Conservation (phyloP, 2,797 vertebrate species). For the Pangasius djambal region DNA sequence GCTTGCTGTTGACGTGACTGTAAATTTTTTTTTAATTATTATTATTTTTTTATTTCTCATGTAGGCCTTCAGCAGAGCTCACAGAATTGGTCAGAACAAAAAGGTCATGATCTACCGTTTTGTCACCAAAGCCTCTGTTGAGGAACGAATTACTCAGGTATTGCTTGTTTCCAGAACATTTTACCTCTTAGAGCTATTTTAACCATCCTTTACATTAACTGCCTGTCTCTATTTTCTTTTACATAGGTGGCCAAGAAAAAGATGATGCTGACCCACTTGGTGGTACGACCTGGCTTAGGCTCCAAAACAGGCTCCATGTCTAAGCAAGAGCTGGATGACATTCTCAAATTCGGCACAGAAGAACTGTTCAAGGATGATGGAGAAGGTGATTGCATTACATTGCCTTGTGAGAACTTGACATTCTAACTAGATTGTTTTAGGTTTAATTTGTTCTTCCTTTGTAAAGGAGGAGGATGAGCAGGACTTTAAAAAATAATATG, state of each 20-base stretch:
- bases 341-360: constrained; percentile 97
- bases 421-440: neutral
- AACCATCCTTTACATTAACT: neutral
- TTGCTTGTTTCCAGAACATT: neutral
- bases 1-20: neutral
- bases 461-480: neutral
- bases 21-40: neutral
- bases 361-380: constrained; percentile 92
- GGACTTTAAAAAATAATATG: neutral
- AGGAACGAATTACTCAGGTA: constrained; percentile 93
- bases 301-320: constrained; percentile 99
- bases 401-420: neutral
- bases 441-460: neutral
- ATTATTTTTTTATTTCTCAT: neutral
- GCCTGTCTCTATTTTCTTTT: neutral
- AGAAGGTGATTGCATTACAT: constrained; percentile 37
- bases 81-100: constrained; percentile 96
- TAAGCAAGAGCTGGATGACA: constrained; percentile 97
- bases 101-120: constrained; percentile 99
- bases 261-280: constrained; percentile 98
- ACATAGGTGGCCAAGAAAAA: constrained; percentile 94
- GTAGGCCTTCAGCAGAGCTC: constrained; percentile 97
- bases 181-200: neutral
- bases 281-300: constrained; percentile 93
- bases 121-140: constrained; percentile 95